Evolutionary conservation across 2,888 invertebrate species (phyloP), one percentile per base, ranked within the genome.

Genomic region (Philereme vetulata): DNA sequence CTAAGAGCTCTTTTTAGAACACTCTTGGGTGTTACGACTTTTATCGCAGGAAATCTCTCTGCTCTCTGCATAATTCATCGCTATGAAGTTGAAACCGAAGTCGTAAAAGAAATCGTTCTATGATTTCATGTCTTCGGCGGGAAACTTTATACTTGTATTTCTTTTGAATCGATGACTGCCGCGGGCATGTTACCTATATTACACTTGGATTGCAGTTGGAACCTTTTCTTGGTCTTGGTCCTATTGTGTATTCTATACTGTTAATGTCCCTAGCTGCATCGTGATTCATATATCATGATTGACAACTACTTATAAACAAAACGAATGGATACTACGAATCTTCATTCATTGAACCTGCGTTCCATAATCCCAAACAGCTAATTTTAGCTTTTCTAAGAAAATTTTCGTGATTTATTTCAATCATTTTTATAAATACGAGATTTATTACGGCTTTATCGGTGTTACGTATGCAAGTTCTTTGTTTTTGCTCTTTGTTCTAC

Each of bases 31-130:
- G 88, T 86, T 89, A 86, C 89, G 88, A 88, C 84, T 90, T 90
- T 90, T 90, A 90, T 90, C 89, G 83, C 81, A 84, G 86, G 85
- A 90, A 90, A 90, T 90, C 90, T 88, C 84, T 88, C 89, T 88
- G 83, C 85, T 88, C 82, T 89, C 89, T 90, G 90, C 90, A 91
- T 92, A 90, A 92, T 92, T 91, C 91, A 91, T 90, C 82, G 88
- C 84, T 86, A 85, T 88, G 89, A 90, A 91, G 91, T 92, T 90
- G 90, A 90, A 92, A 91, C 89, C 89, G 85, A 88, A 87, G 88
- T 90, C 90, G 90, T 91, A 92, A 91, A 91, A 90, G 90, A 90
- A 91, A 92, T 91, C 89, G 90, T 84, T 90, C 90, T 90, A 90
- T 90, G 90, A 92, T 91, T 90, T 88, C 89, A 86, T 89, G 87